phyloP scores from a whole-genome alignment of 2,888 invertebrate genomes.

The Cataglyphis albicans region DNA sequence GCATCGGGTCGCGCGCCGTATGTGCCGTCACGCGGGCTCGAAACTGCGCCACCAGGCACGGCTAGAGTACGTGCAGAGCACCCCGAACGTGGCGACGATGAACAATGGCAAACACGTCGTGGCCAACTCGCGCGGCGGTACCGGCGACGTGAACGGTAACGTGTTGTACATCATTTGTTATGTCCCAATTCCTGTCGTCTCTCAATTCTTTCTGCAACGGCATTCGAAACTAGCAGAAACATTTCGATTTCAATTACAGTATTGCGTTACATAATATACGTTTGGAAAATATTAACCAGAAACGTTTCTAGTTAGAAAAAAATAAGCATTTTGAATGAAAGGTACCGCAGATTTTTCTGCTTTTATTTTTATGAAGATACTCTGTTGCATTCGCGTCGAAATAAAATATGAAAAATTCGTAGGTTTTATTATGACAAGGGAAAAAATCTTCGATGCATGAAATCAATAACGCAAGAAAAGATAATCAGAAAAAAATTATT shows the following conservation, averaged over 20 bases:
- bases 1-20: constrained; percentile 67
- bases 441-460: background rate
- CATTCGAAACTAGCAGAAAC: background rate
- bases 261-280: background rate
- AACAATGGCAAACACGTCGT: constrained; percentile 87
- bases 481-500: background rate
- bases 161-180: constrained; percentile 53
- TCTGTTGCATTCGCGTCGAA: constrained; percentile 3
- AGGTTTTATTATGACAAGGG: background rate
- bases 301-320: background rate
- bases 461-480: background rate
- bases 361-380: background rate
- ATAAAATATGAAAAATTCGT: background rate
- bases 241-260: too few species aligned
- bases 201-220: background rate
- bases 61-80: constrained; percentile 88
- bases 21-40: constrained; percentile 83
- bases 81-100: constrained; percentile 88
- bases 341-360: background rate
- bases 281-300: background rate
- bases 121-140: constrained; percentile 85
- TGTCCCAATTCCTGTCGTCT: too few species aligned
- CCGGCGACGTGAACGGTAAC: constrained; percentile 82
- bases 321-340: background rate
- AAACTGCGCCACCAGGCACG: constrained; percentile 83